Base-by-base conservation (phyloP, 2,113 vertebrate genomes). In the Hemiprocne comata region DNA sequence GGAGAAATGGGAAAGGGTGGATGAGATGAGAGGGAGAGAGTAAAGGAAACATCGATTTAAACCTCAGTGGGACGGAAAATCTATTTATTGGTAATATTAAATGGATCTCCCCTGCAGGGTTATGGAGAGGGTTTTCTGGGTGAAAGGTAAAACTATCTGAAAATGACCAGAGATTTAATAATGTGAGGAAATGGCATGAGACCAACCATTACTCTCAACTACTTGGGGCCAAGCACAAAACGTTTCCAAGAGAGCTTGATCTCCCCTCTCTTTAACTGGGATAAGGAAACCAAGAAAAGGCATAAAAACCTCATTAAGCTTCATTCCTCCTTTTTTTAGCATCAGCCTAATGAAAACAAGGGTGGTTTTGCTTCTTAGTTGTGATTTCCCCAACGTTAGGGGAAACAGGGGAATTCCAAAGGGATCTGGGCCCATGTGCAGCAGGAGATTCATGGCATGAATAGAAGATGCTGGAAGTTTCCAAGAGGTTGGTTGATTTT, bases 111-210 rank as follows among this genome's bases (percentile, higher is more conserved):
- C 55, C 76, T 48, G 2, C 13, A 40, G 17, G 64, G 16, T 54
- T 90, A 57, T 50, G 44, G 83, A 88, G 50, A 73, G 34, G 54
- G 61, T 18, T 90, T 72, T 90, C 72, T 80, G 71, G 75, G 86
- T 85, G 79, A 90, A 95, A 92, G 79, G 91, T 73, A 85, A 69
- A 94, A 50, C 26, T 38, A 44, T n/a, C 24, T 40, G 55, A 60
- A 88, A 85, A 92, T 83, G 34, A 88, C 29, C 62, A 86, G 50
- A 77, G 75, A 95, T 86, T 80, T 90, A 95, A 95, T 95, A 72
- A 95, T 6, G 42, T 13, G 38, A 3, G 19, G 86, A 94, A 90
- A 92, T 86, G 73, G 36, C 69, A 50, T 38, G 54, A 86, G 60
- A 50, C 65, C 67, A 69, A 1, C 54, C 76, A 86, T 77, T 34